Conservation (phyloP, 2,797 vertebrate species). For the Cygnus olor region DNA sequence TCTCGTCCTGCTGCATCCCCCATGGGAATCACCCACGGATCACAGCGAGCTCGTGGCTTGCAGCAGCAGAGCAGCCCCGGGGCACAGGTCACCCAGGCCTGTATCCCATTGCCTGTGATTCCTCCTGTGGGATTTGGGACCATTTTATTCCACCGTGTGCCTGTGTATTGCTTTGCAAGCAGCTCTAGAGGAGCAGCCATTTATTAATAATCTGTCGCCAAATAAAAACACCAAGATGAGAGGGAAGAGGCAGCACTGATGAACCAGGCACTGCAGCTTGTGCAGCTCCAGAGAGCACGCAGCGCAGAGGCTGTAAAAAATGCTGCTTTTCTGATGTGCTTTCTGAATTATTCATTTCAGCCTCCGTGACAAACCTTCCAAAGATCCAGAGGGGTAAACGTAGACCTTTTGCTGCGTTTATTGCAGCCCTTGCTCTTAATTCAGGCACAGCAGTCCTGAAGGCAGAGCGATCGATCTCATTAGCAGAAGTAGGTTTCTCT, state of each 20-base stretch:
- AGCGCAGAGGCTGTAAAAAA: neutral
- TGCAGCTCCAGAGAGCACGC: neutral
- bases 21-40: neutral
- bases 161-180: neutral
- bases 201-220: neutral
- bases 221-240: neutral
- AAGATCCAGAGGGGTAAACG: neutral
- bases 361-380: neutral
- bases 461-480: neutral
- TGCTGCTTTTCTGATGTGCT: neutral
- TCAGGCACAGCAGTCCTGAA: neutral
- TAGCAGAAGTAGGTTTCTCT: neutral
- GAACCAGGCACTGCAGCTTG: neutral
- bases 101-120: neutral
- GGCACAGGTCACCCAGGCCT: neutral
- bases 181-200: neutral
- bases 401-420: neutral
- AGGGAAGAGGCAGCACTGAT: neutral
- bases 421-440: neutral
- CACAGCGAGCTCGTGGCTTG: neutral
- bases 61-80: neutral
- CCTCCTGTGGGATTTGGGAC: neutral
- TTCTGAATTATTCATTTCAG: neutral
- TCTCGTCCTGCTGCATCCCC: neutral
- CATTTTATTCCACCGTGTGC: neutral